Base-by-base conservation (phyloP, 1,140 invertebrate species). In the Semibalanus balanoides region DNA sequence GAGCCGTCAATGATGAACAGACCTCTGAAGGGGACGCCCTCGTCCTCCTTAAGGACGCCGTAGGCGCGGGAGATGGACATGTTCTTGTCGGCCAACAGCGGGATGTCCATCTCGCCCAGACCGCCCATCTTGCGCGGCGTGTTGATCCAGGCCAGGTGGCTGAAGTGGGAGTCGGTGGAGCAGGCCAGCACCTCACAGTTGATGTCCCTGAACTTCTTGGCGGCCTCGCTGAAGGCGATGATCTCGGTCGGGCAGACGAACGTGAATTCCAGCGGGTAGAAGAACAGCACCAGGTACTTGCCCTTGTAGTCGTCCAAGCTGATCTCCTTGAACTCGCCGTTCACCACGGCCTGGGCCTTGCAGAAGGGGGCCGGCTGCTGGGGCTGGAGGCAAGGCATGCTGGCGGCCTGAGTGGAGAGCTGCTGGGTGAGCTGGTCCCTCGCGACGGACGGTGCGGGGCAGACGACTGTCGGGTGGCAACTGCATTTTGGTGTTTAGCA, bases 221-320 rank as follows among this genome's bases (percentile, higher is more conserved):
- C 88, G 73, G 90, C 87, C 78, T 97, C 95, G 0, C 92, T 95
- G 84, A 96, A 97, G 9, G 94, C 94, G 82, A 97, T 94, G 76
- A 97, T 96, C 86, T 97, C 95, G n/a, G 95, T 97, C 69, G 95
- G 95, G 82, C 95, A 97, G 0, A 96, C 95, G 83, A 97, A 97
- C 5, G 94, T 96, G 82, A 89, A 90, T 78, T 89, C 89, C 5
- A 88, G 81, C 43, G 88, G 88, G 81, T 89, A 89, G 81, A 89
- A 89, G 81, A 89, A 88, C 74, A 89, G 83, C 11, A 90, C 84
- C 0, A 90, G 79, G 82, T 88, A 89, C 85, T 89, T 89, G 30
- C 87, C 88, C 77, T 84, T 85, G 81, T 85, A 89, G 81, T 89
- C 87, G 17, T 81, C 69, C 29, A 89, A 79, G 77, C 84, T 84